Evolutionary conservation across 2,888 invertebrate species (phyloP).

Genomic region (Melinaea menophilus): DNA sequence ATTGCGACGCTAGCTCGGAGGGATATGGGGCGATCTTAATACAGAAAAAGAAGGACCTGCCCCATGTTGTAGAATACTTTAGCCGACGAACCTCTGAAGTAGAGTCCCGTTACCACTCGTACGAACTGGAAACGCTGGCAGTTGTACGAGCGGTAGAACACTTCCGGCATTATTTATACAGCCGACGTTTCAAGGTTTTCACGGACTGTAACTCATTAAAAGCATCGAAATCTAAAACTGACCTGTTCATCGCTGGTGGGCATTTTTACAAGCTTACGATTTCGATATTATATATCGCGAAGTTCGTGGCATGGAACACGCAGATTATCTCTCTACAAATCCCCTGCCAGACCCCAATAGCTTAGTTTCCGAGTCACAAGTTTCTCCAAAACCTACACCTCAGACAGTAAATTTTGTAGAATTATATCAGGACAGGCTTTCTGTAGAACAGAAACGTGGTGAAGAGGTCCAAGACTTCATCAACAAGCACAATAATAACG

Average conservation of each 20-base stretch:
- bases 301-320: conserved; percentile 34
- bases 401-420: conserved; percentile 10
- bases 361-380: no score
- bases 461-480: conserved; percentile 28
- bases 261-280: conserved; percentile 31
- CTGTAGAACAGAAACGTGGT: conserved; percentile 32
- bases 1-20: conserved; percentile 30
- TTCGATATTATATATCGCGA: conserved; percentile 33
- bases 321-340: conserved; percentile 27
- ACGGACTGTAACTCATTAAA: conserved; percentile 13
- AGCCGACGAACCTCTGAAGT: conserved; percentile 33
- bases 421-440: conserved; percentile 33
- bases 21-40: conserved; percentile 33
- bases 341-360: no score
- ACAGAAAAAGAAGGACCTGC: conserved; percentile 27
- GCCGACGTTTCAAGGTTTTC: conserved; percentile 8
- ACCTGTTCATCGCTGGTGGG: conserved; percentile 39
- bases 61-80: conserved; percentile 35
- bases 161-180: conserved; percentile 12
- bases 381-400: no score
- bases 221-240: conserved; percentile 31
- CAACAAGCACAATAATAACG: conserved; percentile 15
- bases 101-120: conserved; percentile 34
- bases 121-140: conserved; percentile 34
- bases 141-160: conserved; percentile 28